Evolutionary conservation across 2,888 invertebrate genomes (phyloP), one percentile per base, ranked within the genome.

Genomic region (Xestobium rufovillosum): DNA sequence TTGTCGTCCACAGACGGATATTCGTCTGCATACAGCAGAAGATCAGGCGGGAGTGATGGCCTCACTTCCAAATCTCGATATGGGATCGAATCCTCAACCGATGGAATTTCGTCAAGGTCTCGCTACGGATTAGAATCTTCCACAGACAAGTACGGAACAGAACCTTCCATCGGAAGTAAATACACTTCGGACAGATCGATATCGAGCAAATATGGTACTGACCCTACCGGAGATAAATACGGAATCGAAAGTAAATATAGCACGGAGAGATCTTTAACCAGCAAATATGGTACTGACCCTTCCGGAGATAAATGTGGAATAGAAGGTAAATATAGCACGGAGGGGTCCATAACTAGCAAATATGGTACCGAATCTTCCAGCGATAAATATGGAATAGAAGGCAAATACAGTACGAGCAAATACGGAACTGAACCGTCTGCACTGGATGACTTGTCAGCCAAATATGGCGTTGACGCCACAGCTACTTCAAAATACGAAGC

Each of bases 1-100:
- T n/a, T n/a, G n/a, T 38, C 30, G 41, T 57, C 47, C 56, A 49
- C 60, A 62, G 63, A 61, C 49, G 59, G 57, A 16, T 56, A 59
- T 25, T 61, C 61, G 39, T 58, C 62, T 6, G 60, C 60, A 3
- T 59, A 57, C 45, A 54, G 52, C 38, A 48, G 55, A 30, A 48
- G 61, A 49, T 50, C 53, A 31, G 44, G 59, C 6, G 49, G 48
- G 17, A 47, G 51, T 2, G 60, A 58, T 15, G 55, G 52, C 9
- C 26, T 44, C 4, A 48, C 52, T 4, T 51, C 55, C 1, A 42
- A 48, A 1, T 55, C 59, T 3, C 46, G 52, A 16, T 55, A 57
- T 39, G 45, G 38, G 12, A 19, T 26, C 3, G 43, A 45, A 10
- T 38, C 43, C 2, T 41, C 43, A 4, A 11, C 36, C 6, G 26